A percentile compares a stretch with the other conserved stretches of the same genome.
These are phyloP conservation scores for Lithobates pipiens DNA, from an alignment of 2,797 vertebrate species.

Conservation along the genomic window DNA sequence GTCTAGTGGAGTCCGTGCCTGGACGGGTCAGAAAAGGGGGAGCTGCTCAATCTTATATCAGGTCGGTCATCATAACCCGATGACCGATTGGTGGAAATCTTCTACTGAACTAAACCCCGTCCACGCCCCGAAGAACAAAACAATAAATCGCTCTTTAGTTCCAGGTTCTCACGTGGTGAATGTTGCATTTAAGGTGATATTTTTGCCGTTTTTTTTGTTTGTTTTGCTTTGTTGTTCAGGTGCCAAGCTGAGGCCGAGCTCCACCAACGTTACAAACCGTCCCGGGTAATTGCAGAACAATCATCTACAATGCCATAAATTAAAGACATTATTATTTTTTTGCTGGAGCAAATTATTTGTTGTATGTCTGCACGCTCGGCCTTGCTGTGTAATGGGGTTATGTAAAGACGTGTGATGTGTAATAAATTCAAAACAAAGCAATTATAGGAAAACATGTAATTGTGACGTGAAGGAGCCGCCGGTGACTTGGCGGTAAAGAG, in stretches of 20 bases:
- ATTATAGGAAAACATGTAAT: constrained; percentile 27
- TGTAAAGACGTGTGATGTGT: constrained; percentile 19
- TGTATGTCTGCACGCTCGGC: not conserved
- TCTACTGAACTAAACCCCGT: too few relatives aligned
- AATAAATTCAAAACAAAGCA: constrained; percentile 32
- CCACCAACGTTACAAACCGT: not conserved
- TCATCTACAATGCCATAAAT: constrained; percentile 34
- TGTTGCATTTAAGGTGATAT: not conserved
- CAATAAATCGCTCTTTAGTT: not conserved
- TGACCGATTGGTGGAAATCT: too few relatives aligned
- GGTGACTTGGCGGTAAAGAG: not conserved
- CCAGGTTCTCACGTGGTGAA: not conserved
- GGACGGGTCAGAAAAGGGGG: too few relatives aligned
- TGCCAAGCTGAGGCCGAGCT: not conserved
- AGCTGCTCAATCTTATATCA: too few relatives aligned
- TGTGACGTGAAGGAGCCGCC: not conserved
- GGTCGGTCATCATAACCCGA: too few relatives aligned
- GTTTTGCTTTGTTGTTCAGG: not conserved
- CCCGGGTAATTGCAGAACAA: constrained; percentile 19
- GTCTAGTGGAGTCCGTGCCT: too few relatives aligned
- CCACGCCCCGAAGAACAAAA: too few relatives aligned
- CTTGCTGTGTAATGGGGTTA: constrained; percentile 19
- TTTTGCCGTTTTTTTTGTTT: not conserved
- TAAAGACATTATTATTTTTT: not conserved
- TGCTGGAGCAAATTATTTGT: constrained; percentile 21